A percentile compares a stretch with the other conserved stretches of the same genome.
These are phyloP conservation scores for Parnassius mnemosyne DNA, from an alignment of 2,888 invertebrate species.

Conservation along the genomic window DNA sequence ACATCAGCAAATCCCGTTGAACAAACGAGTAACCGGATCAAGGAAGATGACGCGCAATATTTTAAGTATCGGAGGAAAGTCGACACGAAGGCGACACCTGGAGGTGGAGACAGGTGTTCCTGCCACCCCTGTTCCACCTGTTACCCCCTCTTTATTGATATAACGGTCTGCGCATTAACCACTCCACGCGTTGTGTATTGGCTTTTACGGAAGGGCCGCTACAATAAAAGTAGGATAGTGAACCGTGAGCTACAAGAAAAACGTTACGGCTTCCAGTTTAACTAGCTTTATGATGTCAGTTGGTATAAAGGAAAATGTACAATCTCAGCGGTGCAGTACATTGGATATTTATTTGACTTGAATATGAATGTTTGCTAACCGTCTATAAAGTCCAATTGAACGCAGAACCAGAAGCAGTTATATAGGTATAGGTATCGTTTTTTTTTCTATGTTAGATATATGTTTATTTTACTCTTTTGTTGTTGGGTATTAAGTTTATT, in stretches of 20 bases:
- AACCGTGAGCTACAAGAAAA: conserved; percentile 39
- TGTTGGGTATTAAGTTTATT: too few species aligned
- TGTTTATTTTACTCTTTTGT: too few species aligned
- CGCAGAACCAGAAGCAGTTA: not conserved
- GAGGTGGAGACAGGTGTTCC: conserved; percentile 49
- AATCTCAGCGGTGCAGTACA: conserved; percentile 9
- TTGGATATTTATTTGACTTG: conserved; percentile 12
- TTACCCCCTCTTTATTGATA: conserved; percentile 65
- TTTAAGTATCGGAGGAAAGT: conserved; percentile 69
- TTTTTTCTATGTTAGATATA: too few species aligned
- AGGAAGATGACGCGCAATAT: conserved; percentile 68
- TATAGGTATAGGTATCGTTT: not conserved
- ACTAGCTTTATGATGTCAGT: conserved; percentile 27
- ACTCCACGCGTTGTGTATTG: conserved; percentile 63
- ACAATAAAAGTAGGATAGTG: conserved; percentile 58
- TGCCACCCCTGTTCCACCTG: conserved; percentile 37
- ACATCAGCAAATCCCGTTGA: conserved; percentile 53
- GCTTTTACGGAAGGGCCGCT: conserved; percentile 53
- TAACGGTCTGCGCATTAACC: conserved; percentile 67
- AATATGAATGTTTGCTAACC: conserved; percentile 12
- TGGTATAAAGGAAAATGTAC: conserved; percentile 19
- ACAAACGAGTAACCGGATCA: conserved; percentile 65
- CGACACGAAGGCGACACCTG: conserved; percentile 56
- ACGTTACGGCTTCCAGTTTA: conserved; percentile 34
- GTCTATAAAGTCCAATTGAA: not conserved